Evolutionary conservation across 1,140 invertebrate species (phyloP).

Genomic region (Teleopsis dalmanni): DNA sequence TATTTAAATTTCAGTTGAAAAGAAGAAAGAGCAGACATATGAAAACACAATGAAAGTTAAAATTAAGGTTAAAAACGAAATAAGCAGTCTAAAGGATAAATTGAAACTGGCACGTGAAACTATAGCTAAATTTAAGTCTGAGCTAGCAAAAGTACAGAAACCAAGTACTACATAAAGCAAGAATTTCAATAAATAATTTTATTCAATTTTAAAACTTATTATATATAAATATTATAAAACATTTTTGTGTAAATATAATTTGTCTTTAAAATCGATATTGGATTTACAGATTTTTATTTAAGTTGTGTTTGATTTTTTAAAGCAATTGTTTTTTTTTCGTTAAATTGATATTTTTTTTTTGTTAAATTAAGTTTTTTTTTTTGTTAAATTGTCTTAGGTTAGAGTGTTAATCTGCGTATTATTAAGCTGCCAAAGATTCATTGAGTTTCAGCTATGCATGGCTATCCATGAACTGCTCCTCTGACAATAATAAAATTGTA

Average conservation of each 20-base stretch:
- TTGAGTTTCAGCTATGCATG: conserved; percentile 52
- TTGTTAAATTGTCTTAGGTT: too few species aligned
- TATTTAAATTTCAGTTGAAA: conserved; percentile 68
- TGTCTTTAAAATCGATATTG: not conserved
- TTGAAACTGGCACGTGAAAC: conserved; percentile 83
- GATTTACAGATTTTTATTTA: not conserved
- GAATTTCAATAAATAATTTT: not conserved
- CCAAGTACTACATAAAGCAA: conserved; percentile 16
- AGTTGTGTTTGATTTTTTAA: not conserved
- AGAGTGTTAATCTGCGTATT: too few species aligned
- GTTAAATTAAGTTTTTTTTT: too few species aligned
- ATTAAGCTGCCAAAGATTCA: too few species aligned
- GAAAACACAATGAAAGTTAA: conserved; percentile 73
- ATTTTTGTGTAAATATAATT: not conserved
- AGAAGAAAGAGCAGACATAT: conserved; percentile 76
- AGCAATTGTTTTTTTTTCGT: not conserved
- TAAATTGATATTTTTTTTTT: too few species aligned
- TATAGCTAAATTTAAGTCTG: conserved; percentile 80
- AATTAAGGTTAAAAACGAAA: conserved; percentile 76
- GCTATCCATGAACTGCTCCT: conserved; percentile 83
- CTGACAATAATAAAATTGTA: conserved; percentile 69
- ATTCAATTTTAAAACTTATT: not conserved
- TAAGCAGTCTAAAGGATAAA: conserved; percentile 78
- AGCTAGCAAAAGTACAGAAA: conserved; percentile 66
- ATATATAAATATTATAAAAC: not conserved